phyloP scores from a whole-genome alignment of 2,888 invertebrate genomes.

The Andrena marginata region DNA sequence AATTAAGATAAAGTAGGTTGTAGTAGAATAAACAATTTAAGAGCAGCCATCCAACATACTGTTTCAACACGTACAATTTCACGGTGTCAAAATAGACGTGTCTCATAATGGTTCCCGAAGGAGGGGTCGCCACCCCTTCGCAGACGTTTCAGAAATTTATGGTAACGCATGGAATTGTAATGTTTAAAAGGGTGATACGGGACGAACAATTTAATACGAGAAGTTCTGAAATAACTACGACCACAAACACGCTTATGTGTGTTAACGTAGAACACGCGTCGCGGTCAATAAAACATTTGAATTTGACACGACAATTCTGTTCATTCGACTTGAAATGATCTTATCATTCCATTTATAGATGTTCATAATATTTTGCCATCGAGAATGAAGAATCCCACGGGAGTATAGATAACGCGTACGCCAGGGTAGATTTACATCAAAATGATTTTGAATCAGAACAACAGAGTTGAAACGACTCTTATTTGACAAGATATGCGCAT shows the following conservation, averaged over 20 bases:
- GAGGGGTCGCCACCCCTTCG: conserved; percentile 3
- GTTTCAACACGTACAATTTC: conserved; percentile 30
- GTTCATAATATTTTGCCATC: background rate
- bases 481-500: too few species aligned
- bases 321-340: background rate
- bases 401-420: too few species aligned
- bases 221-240: conserved; percentile 34
- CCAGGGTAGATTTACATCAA: too few species aligned
- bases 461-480: too few species aligned
- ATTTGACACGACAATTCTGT: background rate
- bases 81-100: conserved; percentile 32
- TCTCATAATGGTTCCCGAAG: conserved; percentile 48
- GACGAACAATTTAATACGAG: conserved; percentile 52
- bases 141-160: conserved; percentile 47
- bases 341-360: conserved; percentile 1
- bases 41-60: background rate
- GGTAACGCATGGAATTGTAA: conserved; percentile 42
- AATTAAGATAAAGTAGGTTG: conserved; percentile 18
- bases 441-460: too few species aligned
- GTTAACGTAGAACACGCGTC: conserved; percentile 17
- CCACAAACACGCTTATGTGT: background rate
- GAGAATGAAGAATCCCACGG: too few species aligned
- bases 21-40: conserved; percentile 37
- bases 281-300: conserved; percentile 12
- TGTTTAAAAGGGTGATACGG: conserved; percentile 53